Evolutionary conservation across 2,113 vertebrate species (phyloP).

Genomic region (Enhydra lutris): DNA sequence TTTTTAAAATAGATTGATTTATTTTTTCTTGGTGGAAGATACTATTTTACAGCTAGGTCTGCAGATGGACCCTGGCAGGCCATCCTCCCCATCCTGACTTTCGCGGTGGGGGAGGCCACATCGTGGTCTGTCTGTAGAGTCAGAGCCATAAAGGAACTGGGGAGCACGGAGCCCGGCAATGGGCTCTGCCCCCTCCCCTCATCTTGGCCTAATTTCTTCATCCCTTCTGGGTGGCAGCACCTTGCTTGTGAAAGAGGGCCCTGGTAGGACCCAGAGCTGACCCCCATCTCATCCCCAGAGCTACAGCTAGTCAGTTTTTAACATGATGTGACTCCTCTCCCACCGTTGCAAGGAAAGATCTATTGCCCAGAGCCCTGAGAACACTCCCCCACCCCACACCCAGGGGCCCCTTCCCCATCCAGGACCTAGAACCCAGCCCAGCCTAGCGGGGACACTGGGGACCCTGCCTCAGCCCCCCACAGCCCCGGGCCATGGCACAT

Average conservation of each 20-base stretch:
- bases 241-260: background rate
- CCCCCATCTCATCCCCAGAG: no score
- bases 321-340: no score
- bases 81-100: background rate
- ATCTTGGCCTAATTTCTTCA: background rate
- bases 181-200: no score
- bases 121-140: background rate
- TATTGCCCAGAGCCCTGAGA: background rate
- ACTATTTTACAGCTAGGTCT: background rate
- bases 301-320: rapidly evolving
- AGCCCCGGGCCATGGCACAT: background rate
- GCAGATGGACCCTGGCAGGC: background rate
- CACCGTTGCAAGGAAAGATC: no score
- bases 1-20: background rate
- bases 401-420: background rate
- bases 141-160: background rate
- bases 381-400: rapidly evolving
- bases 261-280: no score
- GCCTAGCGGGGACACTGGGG: background rate
- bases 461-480: background rate
- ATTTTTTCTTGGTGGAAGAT: background rate
- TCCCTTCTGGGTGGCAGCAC: background rate
- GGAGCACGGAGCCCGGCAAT: background rate
- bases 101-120: background rate
- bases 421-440: background rate